Evolutionary conservation across 2,797 vertebrate genomes (phyloP).

Genomic region (Squalus acanthias): DNA sequence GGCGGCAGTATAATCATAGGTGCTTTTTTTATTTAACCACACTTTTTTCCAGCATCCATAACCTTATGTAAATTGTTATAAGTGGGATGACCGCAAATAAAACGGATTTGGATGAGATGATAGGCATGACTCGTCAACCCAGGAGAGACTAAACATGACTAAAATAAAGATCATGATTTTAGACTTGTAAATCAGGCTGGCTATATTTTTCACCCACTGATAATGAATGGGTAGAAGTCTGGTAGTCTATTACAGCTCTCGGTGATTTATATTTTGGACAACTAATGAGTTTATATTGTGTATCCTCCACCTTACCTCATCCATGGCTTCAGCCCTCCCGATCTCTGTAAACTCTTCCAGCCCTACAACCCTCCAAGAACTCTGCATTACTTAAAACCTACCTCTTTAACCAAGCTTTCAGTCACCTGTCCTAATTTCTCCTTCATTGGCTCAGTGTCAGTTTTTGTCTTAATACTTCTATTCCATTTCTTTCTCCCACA

Average conservation of each 20-base stretch:
- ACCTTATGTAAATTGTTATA: background rate
- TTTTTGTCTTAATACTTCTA: too few species aligned
- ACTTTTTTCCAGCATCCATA: background rate
- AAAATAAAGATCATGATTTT: background rate
- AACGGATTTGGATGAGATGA: background rate
- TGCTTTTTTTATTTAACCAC: too few species aligned
- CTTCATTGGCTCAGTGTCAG: too few species aligned
- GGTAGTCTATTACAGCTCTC: background rate
- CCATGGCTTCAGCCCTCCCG: background rate
- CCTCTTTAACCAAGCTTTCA: too few species aligned
- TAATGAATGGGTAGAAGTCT: background rate
- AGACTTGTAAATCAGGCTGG: background rate
- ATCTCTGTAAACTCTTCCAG: background rate
- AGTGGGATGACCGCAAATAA: too few species aligned
- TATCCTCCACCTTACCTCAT: background rate
- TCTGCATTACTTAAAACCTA: too few species aligned
- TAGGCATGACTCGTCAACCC: background rate
- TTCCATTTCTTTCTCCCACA: too few species aligned
- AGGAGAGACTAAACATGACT: background rate
- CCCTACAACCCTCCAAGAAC: too few species aligned
- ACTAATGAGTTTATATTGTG: background rate
- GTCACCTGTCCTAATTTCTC: too few species aligned
- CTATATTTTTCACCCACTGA: background rate
- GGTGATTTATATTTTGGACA: background rate
- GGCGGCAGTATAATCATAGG: too few species aligned